Evolutionary conservation across 2,797 vertebrate genomes (phyloP).

Genomic region (Oryzias dopingdopingensis): DNA sequence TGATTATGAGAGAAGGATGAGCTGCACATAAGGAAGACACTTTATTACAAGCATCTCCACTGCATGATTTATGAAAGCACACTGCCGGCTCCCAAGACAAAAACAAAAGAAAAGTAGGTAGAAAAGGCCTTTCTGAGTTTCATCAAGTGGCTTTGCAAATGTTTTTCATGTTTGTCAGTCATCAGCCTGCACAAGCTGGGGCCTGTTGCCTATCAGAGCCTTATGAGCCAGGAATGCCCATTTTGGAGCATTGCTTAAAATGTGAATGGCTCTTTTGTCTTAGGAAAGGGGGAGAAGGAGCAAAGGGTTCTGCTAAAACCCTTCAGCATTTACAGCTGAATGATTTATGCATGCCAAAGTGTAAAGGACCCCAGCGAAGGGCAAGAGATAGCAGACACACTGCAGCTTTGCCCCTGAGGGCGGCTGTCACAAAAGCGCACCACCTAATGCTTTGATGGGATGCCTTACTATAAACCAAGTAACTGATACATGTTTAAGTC

Average conservation of each 20-base stretch:
- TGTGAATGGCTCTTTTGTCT: constrained; percentile 74
- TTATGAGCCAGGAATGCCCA: constrained; percentile 73
- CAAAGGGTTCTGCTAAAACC: constrained; percentile 46
- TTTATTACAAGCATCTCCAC: constrained; percentile 46
- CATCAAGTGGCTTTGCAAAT: constrained; percentile 37
- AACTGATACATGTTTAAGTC: constrained; percentile 55
- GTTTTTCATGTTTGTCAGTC: constrained; percentile 67
- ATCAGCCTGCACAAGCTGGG: constrained; percentile 65
- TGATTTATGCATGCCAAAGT: constrained; percentile 56
- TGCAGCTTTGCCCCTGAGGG: constrained; percentile 37
- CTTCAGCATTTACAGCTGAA: constrained; percentile 50
- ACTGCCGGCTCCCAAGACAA: background rate
- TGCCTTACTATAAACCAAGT: constrained; percentile 49
- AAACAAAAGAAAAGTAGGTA: constrained; percentile 7
- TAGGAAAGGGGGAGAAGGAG: constrained; percentile 36
- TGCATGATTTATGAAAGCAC: constrained; percentile 45
- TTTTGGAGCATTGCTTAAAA: constrained; percentile 66
- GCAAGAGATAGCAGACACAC: constrained; percentile 37
- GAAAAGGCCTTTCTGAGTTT: constrained; percentile 45
- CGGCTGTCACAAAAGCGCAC: constrained; percentile 43
- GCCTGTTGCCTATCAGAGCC: constrained; percentile 65
- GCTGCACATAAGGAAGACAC: constrained; percentile 27
- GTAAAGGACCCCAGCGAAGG: constrained; percentile 50
- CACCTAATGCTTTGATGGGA: constrained; percentile 48
- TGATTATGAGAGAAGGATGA: constrained; percentile 31